phyloP scores from a whole-genome alignment of 1,140 invertebrate genomes.

The Drosophila fuyamai region DNA sequence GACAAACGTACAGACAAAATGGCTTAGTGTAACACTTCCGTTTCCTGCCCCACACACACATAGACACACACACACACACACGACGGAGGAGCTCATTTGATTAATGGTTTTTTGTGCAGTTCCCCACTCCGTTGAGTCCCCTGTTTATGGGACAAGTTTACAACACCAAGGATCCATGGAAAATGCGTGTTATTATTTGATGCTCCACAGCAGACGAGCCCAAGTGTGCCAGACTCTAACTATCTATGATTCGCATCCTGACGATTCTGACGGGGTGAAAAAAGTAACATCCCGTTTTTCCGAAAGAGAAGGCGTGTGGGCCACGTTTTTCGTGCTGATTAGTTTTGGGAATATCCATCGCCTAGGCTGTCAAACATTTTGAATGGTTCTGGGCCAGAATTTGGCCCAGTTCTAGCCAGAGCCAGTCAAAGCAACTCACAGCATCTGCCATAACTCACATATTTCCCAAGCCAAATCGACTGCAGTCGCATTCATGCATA shows the following conservation, averaged over 20 bases:
- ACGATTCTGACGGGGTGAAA: slow-evolving; percentile 20
- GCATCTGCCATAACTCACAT: slow-evolving; percentile 42
- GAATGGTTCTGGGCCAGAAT: slow-evolving; percentile 23
- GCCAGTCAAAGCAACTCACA: not conserved
- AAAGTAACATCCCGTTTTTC: not conserved
- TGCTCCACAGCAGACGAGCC: slow-evolving; percentile 12
- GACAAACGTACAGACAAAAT: slow-evolving; percentile 69
- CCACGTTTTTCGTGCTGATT: slow-evolving; percentile 67
- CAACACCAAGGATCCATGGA: slow-evolving; percentile 57
- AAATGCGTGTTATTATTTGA: slow-evolving; percentile 67
- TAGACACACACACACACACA: not conserved
- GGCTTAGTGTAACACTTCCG: slow-evolving; percentile 78
- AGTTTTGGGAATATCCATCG: slow-evolving; percentile 74
- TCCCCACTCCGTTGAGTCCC: not conserved
- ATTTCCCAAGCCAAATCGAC: slow-evolving; percentile 2
- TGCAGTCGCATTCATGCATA: slow-evolving; percentile 45
- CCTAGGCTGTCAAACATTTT: slow-evolving; percentile 65
- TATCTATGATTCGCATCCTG: slow-evolving; percentile 43
- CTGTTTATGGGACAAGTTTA: slow-evolving; percentile 71
- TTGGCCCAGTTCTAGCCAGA: not conserved
- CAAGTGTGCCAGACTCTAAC: slow-evolving; percentile 29
- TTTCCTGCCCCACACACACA: slow-evolving; percentile 47
- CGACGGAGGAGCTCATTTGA: slow-evolving; percentile 55
- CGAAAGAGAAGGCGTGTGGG: not conserved
- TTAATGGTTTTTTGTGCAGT: slow-evolving; percentile 72